These are phyloP conservation scores for Glareola pratincola DNA, from an alignment of 2,113 vertebrate genomes.

Conservation along the genomic window DNA sequence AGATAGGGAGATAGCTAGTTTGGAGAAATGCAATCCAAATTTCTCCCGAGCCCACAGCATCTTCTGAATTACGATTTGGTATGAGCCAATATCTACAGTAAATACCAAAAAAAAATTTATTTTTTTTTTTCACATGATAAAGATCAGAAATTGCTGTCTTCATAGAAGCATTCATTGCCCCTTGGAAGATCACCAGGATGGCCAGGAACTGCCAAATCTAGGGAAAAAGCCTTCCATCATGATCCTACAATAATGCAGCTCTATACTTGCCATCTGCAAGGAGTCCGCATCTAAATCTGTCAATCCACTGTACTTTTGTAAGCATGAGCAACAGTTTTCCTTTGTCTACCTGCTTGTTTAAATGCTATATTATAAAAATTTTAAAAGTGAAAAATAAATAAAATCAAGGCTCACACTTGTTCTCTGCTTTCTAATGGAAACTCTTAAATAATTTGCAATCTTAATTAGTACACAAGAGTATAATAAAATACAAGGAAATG, in stretches of 20 bases:
- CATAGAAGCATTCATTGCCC: neutral
- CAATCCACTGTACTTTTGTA: neutral
- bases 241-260: neutral
- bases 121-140: neutral
- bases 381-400: neutral
- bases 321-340: neutral
- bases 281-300: accelerated
- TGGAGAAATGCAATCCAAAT: neutral
- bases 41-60: neutral
- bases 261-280: neutral
- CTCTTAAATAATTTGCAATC: neutral
- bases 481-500: neutral
- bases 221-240: neutral
- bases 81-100: neutral
- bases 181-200: neutral
- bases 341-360: neutral
- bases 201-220: neutral
- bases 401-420: neutral
- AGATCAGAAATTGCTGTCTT: neutral
- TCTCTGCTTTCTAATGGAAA: neutral
- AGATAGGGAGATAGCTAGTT: neutral
- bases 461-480: neutral
- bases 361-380: neutral
- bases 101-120: neutral
- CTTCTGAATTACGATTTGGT: neutral